phyloP scores from a whole-genome alignment of 2,888 invertebrate genomes.

The Stenoptilia bipunctidactyla region DNA sequence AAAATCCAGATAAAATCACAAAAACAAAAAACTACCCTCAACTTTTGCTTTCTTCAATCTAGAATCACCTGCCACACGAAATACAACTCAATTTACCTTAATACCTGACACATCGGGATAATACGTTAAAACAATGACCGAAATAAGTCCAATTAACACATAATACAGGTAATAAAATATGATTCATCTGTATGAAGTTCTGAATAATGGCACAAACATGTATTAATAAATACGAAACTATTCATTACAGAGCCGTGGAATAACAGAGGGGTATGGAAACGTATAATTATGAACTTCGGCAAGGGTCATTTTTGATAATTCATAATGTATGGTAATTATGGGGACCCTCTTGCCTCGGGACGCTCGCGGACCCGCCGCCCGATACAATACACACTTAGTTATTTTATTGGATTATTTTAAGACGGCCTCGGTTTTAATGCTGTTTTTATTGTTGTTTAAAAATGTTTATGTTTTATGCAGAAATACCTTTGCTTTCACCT shows the following conservation, averaged over 20 bases:
- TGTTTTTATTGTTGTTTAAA: too few species aligned
- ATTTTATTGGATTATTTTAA: not conserved
- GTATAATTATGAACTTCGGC: conserved; percentile 57
- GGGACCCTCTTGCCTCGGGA: conserved; percentile 47
- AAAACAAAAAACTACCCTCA: not conserved
- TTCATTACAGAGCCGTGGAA: conserved; percentile 35
- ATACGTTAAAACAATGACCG: conserved; percentile 18
- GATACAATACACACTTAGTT: not conserved
- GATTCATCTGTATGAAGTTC: conserved; percentile 50
- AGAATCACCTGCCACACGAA: not conserved
- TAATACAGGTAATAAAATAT: conserved; percentile 42
- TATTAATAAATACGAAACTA: conserved; percentile 45
- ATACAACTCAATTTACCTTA: not conserved
- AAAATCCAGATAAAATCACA: not conserved
- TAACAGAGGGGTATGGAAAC: conserved; percentile 23
- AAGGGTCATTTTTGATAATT: conserved; percentile 64
- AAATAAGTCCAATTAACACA: conserved; percentile 43
- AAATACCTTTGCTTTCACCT: too few species aligned
- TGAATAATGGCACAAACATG: conserved; percentile 30
- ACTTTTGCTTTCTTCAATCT: not conserved
- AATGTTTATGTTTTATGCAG: too few species aligned
- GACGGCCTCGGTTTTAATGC: too few species aligned
- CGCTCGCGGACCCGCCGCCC: conserved; percentile 10
- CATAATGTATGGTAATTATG: conserved; percentile 69
- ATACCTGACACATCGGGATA: not conserved